phyloP scores from a whole-genome alignment of 35 echinoderm and acorn worm species.

The Anneissia japonica region DNA sequence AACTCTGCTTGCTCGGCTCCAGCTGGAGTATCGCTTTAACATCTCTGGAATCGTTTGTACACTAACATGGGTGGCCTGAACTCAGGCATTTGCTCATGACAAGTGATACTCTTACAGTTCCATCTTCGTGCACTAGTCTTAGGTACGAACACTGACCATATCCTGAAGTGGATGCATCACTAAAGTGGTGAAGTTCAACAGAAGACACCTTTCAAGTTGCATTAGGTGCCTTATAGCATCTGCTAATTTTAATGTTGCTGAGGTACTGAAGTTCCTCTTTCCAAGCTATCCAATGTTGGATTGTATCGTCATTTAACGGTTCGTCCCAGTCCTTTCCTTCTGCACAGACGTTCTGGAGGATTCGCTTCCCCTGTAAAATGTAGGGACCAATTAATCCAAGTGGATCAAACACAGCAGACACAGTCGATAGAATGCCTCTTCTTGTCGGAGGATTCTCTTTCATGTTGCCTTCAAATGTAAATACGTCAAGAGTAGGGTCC shows the following conservation, averaged over 20 bases:
- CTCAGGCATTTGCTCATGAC: conserved; percentile 44
- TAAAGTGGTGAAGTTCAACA: conserved; percentile 66
- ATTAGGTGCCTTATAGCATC: conserved; percentile 45
- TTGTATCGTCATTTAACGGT: background rate
- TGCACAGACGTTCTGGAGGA: conserved; percentile 34
- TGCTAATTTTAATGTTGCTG: conserved; percentile 13
- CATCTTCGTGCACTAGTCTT: conserved; percentile 29
- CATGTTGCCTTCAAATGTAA: conserved; percentile 11
- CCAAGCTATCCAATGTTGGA: conserved; percentile 5
- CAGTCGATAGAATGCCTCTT: conserved; percentile 46
- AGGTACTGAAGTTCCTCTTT: background rate
- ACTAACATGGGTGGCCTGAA: background rate
- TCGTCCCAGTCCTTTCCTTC: conserved; percentile 31
- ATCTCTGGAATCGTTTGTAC: conserved; percentile 4
- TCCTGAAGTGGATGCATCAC: conserved; percentile 46
- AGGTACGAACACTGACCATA: conserved; percentile 61
- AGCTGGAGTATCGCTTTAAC: conserved; percentile 26
- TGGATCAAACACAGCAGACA: conserved; percentile 3
- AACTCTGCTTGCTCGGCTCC: conserved; percentile 29
- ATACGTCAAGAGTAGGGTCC: conserved; percentile 23
- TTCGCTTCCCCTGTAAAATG: background rate
- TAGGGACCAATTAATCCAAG: background rate
- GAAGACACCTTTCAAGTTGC: background rate
- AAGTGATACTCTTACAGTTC: conserved; percentile 19
- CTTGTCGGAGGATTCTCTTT: conserved; percentile 49